Evolutionary conservation across 2,888 invertebrate genomes (phyloP).

Genomic region (Temnothorax unifasciatus): DNA sequence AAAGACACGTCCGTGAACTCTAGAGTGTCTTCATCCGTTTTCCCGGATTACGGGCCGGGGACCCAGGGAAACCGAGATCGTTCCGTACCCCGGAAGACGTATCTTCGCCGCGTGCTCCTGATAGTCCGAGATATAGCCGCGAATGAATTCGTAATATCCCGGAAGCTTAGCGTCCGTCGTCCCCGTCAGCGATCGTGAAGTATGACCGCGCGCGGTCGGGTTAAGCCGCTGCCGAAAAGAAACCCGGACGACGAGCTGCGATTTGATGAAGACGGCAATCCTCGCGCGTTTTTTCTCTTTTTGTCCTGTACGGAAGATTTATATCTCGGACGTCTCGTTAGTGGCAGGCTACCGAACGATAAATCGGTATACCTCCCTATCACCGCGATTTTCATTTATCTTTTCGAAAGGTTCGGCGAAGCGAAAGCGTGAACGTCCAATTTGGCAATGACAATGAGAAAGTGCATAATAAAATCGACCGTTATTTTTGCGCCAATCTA

Average conservation of each 20-base stretch:
- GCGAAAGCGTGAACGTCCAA: neutral
- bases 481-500: neutral
- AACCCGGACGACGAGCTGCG: conserved; percentile 10
- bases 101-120: conserved; percentile 34
- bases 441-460: conserved; percentile 5
- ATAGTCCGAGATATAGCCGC: conserved; percentile 49
- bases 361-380: conserved; percentile 6
- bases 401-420: neutral
- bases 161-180: conserved; percentile 46
- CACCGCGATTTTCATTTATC: neutral
- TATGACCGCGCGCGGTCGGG: conserved; percentile 27
- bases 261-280: conserved; percentile 28
- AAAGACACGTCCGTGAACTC: neutral
- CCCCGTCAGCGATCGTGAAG: conserved; percentile 33
- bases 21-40: conserved; percentile 30
- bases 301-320: neutral
- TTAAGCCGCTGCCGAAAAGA: conserved; percentile 39
- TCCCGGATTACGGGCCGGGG: conserved; percentile 24
- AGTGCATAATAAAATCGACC: neutral
- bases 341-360: neutral
- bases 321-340: conserved; percentile 6
- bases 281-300: neutral
- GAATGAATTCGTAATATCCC: conserved; percentile 65
- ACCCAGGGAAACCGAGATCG: conserved; percentile 25
- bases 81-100: conserved; percentile 37